Evolutionary conservation across 1,140 invertebrate genomes (phyloP), one percentile per base, ranked within the genome.

Genomic region (Octopus bimaculoides): DNA sequence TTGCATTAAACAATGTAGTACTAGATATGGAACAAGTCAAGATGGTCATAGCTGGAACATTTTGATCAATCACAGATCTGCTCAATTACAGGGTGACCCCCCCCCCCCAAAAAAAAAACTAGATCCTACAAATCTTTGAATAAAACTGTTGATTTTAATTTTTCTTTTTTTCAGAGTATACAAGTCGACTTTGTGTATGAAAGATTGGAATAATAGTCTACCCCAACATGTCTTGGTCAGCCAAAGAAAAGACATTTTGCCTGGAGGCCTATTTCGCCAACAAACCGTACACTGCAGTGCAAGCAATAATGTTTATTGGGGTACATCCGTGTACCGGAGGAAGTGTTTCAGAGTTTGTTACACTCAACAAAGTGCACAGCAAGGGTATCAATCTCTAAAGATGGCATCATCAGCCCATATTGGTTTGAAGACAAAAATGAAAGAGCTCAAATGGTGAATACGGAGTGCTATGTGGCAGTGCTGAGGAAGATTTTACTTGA

Each of bases 231-330:
- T 71, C 66, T 10, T 71, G 66, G 66, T 71, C 66, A 12, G 7
- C 66, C 14, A 71, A 71, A 20, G 66, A 10, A 71, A 71, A 71
- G 56, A 71, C 66, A 71, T 71, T 71, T 71, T 71, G 66, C 14
- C 17, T 71, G 8, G 66, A 71, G 14, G 66, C 66, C 66, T 71
- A 71, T 71, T 71, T 14, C 14, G 3, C 66, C 66, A 9, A 61
- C 9, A 61, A 71, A 6, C 7, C 26, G 14, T 71, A 12, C 7
- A 71, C 26, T 0, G 66, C 66, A 71, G n/a, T n/a, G n/a, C n/a
- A 71, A 71, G n/a, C n/a, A 10, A 71, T 12, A 71, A 71, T 71
- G 66, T 71, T 71, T 71, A 71, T 17, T 71, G 66, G 66, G 66
- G 66, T 14, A 71, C 4, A 71, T 9, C 7, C n/a, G n/a, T 6